Percentiles rank a stretch among this genome's conserved stretches.
Evolutionary conservation across 2,888 invertebrate genomes (phyloP).

Genomic region (Beris chalybata): DNA sequence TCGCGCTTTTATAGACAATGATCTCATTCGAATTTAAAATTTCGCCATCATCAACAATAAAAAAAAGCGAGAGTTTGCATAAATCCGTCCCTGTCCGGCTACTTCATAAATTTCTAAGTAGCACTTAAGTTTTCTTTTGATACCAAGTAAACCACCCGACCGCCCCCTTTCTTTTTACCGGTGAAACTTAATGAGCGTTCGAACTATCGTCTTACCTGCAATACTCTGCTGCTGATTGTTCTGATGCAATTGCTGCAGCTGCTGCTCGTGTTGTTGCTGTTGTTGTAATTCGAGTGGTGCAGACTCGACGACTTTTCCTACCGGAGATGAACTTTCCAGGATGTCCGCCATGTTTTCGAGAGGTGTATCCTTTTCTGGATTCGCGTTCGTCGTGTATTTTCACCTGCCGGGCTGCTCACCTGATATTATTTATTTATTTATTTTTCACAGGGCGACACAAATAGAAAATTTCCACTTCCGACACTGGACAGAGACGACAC

Average conservation of each 20-base stretch:
- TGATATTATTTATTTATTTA: not conserved
- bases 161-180: too few species aligned
- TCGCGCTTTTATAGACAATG: conserved; percentile 8
- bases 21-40: conserved; percentile 5
- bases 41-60: too few species aligned
- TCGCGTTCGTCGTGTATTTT: too few species aligned
- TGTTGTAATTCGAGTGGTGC: conserved; percentile 4
- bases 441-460: not conserved
- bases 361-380: too few species aligned
- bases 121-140: too few species aligned
- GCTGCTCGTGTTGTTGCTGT: not conserved
- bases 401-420: conserved; percentile 4
- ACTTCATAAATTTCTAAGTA: too few species aligned
- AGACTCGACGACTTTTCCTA: conserved; percentile 20
- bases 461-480: not conserved
- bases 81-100: too few species aligned
- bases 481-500: too few species aligned
- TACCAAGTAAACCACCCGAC: too few species aligned
- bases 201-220: not conserved
- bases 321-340: conserved; percentile 19
- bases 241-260: not conserved
- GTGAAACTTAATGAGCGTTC: too few species aligned
- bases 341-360: conserved; percentile 20
- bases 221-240: conserved; percentile 9
- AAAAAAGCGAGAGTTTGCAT: too few species aligned